Conservation (phyloP, 2,888 invertebrate genomes). For the Drosophila kambysellisi region DNA sequence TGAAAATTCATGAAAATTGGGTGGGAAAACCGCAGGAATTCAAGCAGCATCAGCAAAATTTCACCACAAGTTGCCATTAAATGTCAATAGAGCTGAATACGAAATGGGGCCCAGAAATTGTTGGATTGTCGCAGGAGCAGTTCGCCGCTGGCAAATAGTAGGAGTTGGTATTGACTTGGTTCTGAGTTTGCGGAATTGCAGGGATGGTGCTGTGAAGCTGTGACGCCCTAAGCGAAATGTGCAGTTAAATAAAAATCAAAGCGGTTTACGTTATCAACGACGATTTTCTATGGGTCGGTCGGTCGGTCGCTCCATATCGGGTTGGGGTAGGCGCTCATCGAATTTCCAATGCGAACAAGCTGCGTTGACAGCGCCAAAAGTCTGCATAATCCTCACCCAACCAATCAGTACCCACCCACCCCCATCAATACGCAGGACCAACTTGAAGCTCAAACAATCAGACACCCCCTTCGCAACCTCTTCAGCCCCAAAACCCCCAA, state of each 20-base stretch:
- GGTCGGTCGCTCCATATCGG: not conserved
- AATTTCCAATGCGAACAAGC: slow-evolving; percentile 55
- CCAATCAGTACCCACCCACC: slow-evolving; percentile 5
- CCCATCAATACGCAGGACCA: slow-evolving; percentile 6
- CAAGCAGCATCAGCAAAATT: slow-evolving; percentile 48
- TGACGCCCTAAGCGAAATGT: slow-evolving; percentile 68
- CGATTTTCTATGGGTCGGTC: slow-evolving; percentile 39
- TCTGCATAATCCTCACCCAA: slow-evolving; percentile 56
- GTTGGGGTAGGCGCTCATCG: slow-evolving; percentile 22
- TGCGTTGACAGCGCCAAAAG: slow-evolving; percentile 72
- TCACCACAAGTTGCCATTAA: slow-evolving; percentile 76
- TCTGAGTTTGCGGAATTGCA: not conserved
- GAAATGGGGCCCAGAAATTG: slow-evolving; percentile 53
- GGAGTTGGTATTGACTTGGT: not conserved
- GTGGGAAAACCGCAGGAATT: slow-evolving; percentile 58
- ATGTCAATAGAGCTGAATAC: slow-evolving; percentile 63
- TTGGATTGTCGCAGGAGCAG: slow-evolving; percentile 31
- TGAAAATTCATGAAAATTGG: slow-evolving; percentile 38
- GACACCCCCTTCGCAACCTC: not conserved
- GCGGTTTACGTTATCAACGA: slow-evolving; percentile 78
- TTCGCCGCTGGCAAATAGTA: not conserved
- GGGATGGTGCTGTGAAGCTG: slow-evolving; percentile 38
- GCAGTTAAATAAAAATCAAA: slow-evolving; percentile 80
- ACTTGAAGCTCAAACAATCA: not conserved
- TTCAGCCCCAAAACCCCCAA: not conserved